A percentile compares a stretch with the other conserved stretches of the same genome.
Evolutionary conservation across 1,140 invertebrate species (phyloP).

Genomic region (Triops cancriformis): DNA sequence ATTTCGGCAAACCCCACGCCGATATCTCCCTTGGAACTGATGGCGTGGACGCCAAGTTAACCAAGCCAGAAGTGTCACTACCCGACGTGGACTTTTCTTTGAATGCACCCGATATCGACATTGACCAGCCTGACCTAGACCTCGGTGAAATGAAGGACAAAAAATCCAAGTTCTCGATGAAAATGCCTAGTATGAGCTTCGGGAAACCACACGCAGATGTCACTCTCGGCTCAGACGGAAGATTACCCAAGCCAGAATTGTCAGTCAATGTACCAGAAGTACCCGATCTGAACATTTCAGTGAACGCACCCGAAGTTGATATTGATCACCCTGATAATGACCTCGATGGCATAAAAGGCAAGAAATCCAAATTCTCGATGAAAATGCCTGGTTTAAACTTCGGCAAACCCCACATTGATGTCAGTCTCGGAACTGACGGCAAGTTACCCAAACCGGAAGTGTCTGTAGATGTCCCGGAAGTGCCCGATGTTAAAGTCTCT

Average conservation of each 20-base stretch:
- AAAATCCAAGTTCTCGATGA: slow-evolving; percentile 21
- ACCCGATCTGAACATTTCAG: slow-evolving; percentile 10
- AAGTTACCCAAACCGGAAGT: slow-evolving; percentile 21
- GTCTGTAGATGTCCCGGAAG: not conserved
- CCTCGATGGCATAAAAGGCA: not conserved
- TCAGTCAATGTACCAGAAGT: not conserved
- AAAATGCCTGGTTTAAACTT: slow-evolving; percentile 17
- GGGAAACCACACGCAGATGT: slow-evolving; percentile 5
- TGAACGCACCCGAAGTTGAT: slow-evolving; percentile 1
- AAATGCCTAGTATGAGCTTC: slow-evolving; percentile 20
- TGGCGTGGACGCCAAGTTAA: not conserved
- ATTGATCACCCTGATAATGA: not conserved
- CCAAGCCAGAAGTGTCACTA: not conserved
- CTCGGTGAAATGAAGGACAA: not conserved
- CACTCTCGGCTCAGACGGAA: not conserved
- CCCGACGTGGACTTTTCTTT: not conserved
- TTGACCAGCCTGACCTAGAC: not conserved
- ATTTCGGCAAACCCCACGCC: not conserved
- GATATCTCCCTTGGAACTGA: not conserved
- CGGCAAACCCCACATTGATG: not conserved
- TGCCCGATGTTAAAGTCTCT: not conserved
- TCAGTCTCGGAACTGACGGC: not conserved
- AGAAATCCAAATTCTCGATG: slow-evolving; percentile 20
- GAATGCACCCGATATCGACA: not conserved
- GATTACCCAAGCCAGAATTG: not conserved